phyloP scores from a whole-genome alignment of 1,140 invertebrate genomes.

The Saccostrea cuccullata region DNA sequence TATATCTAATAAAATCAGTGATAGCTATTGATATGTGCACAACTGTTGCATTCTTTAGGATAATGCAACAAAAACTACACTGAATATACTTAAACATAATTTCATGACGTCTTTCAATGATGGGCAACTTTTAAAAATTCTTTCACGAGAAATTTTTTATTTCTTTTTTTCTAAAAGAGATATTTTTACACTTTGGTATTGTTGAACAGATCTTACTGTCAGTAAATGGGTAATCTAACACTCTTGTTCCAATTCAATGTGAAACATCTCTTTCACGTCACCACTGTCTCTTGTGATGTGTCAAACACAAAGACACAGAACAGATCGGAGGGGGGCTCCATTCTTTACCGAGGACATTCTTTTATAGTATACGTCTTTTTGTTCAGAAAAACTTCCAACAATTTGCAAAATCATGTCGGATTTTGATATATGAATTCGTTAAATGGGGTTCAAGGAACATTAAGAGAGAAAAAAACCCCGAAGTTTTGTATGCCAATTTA shows the following conservation, averaged over 20 bases:
- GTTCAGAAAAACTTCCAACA: conserved; percentile 25
- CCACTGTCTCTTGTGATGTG: neutral
- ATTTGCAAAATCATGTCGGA: conserved; percentile 24
- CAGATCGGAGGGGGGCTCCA: neutral
- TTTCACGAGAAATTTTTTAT: too few relatives aligned
- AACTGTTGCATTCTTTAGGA: too few relatives aligned
- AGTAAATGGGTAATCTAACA: neutral
- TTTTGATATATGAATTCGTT: conserved; percentile 14
- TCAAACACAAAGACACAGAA: neutral
- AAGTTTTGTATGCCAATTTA: conserved; percentile 10
- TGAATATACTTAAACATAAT: neutral
- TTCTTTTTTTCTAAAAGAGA: too few relatives aligned
- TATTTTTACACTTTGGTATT: too few relatives aligned
- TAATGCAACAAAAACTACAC: too few relatives aligned
- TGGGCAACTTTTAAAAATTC: too few relatives aligned
- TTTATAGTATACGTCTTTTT: neutral
- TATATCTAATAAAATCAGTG: too few relatives aligned
- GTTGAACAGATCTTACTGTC: too few relatives aligned
- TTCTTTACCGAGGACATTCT: neutral
- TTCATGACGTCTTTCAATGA: too few relatives aligned
- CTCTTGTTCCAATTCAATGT: neutral
- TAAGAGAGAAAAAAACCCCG: neutral
- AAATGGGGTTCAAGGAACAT: conserved; percentile 8
- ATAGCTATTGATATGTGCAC: too few relatives aligned
- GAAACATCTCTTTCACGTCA: neutral